Base-by-base conservation (phyloP, 2,888 invertebrate species). In the Drosophila peninsularis region DNA sequence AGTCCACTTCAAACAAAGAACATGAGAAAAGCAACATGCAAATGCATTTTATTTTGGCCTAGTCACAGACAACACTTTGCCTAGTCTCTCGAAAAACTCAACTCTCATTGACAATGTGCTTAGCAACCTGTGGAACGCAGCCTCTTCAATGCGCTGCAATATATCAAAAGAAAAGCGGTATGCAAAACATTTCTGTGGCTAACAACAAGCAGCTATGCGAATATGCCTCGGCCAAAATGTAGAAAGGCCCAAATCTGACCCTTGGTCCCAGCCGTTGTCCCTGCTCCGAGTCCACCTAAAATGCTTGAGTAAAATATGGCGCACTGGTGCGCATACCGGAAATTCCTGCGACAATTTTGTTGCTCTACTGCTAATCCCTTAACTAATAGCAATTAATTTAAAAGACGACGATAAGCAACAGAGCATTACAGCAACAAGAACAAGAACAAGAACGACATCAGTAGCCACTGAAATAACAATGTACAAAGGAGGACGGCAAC, bases 371-470 rank as follows among this genome's bases (percentile, higher is more conserved):
- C 86, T 90, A 91, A 90, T 90, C 88, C 85, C 83, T 81, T 90
- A 80, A 90, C 88, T 90, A 90, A 89, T 84, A 78, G 85, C 91
- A 90, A 90, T 90, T 90, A 90, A 90, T 90, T 90, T 90, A 90
- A 90, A 87, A 65, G 82, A 85, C 86, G 87, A 88, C 83, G 86
- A 88, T 83, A 85, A 85, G 82, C 85, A 87, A 78, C 82, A 82
- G 69, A 80, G 71, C 78, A 78, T 66, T 61, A 62, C 44, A 62
- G 45, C 62, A 63, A 45, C 34, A 65, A 32, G 52, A 73, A 57
- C 66, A 71, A 58, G n/a, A 62, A 4, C 45, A 61, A 30, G 30
- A 30, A 30, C 30, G 24, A 24, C 24, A 49, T 5, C 53, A 57
- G 41, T 47, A 36, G 30, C 36, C 13, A 13, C 30, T 19, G 49